A percentile compares a stretch with the other conserved stretches of the same genome.
phyloP scores from a whole-genome alignment of 2,113 vertebrate genomes.

The Addax nasomaculatus region DNA sequence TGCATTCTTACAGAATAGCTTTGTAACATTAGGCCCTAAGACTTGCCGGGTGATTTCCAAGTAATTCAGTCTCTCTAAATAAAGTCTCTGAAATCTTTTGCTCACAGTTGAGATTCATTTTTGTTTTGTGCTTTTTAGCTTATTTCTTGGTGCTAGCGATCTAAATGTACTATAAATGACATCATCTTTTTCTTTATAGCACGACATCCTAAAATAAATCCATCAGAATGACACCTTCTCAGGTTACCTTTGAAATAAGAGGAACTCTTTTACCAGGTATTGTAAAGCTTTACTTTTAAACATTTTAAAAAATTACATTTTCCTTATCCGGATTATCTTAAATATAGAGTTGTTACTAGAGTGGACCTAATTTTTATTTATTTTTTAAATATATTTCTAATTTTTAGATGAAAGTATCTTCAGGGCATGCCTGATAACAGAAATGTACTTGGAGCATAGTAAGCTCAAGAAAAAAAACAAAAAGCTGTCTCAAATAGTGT shows the following conservation, averaged over 20 bases:
- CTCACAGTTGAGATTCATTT: background rate
- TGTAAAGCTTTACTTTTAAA: slow-evolving; percentile 34
- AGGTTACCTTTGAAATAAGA: slow-evolving; percentile 88
- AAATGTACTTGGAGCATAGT: background rate
- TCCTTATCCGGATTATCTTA: background rate
- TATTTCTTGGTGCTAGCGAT: background rate
- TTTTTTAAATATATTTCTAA: background rate
- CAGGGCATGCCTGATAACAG: background rate
- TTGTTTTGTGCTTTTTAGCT: background rate
- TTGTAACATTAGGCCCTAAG: background rate
- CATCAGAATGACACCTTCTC: slow-evolving; percentile 86
- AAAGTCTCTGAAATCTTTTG: slow-evolving; percentile 1
- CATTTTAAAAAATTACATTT: background rate
- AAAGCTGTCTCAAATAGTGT: background rate
- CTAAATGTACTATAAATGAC: background rate
- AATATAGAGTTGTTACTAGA: slow-evolving; percentile 15
- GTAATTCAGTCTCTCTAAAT: background rate
- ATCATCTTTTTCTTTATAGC: slow-evolving; percentile 58
- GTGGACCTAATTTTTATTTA: background rate
- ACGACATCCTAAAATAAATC: slow-evolving; percentile 45
- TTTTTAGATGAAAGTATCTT: slow-evolving; percentile 8
- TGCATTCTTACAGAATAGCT: background rate
- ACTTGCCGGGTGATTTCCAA: background rate
- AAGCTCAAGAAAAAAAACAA: background rate
- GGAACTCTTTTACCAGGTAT: slow-evolving; percentile 90